Conservation (phyloP, 2,797 vertebrate species). For the Podarcis lilfordi region DNA sequence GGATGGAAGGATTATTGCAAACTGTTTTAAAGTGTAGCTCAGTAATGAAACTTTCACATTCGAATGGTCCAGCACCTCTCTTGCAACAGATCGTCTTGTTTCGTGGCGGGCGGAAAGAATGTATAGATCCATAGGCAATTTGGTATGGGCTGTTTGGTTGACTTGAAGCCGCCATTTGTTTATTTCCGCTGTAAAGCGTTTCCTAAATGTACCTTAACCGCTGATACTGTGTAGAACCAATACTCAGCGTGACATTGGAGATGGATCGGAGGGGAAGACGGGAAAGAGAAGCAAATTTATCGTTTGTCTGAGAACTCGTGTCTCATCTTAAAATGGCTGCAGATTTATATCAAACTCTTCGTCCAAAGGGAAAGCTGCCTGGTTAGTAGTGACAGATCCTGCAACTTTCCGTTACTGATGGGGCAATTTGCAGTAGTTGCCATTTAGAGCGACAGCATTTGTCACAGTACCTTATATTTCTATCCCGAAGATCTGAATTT, state of each 20-base stretch:
- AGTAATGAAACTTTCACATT: constrained; percentile 39
- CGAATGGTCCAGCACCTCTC: constrained; percentile 67
- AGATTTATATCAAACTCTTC: constrained; percentile 37
- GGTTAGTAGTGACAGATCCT: constrained; percentile 31
- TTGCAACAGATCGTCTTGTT: constrained; percentile 68
- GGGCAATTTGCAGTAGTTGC: constrained; percentile 38
- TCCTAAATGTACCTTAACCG: constrained; percentile 55
- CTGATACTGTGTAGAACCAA: constrained; percentile 42
- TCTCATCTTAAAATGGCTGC: constrained; percentile 38
- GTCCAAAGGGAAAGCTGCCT: constrained; percentile 45
- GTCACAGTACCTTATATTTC: background rate
- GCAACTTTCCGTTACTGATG: constrained; percentile 40
- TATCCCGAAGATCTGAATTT: background rate
- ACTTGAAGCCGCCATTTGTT: background rate
- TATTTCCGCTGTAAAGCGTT: constrained; percentile 35
- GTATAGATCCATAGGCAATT: constrained; percentile 50
- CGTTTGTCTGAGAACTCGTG: constrained; percentile 33
- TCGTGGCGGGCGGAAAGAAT: constrained; percentile 18
- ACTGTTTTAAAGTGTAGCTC: constrained; percentile 58
- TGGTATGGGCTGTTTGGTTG: constrained; percentile 50
- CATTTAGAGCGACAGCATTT: background rate
- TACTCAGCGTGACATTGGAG: constrained; percentile 22
- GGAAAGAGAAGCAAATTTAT: constrained; percentile 45
- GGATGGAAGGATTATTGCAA: constrained; percentile 14
- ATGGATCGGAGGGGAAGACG: constrained; percentile 30